phyloP scores from a whole-genome alignment of 2,888 invertebrate genomes.

The Suillia variegata region DNA sequence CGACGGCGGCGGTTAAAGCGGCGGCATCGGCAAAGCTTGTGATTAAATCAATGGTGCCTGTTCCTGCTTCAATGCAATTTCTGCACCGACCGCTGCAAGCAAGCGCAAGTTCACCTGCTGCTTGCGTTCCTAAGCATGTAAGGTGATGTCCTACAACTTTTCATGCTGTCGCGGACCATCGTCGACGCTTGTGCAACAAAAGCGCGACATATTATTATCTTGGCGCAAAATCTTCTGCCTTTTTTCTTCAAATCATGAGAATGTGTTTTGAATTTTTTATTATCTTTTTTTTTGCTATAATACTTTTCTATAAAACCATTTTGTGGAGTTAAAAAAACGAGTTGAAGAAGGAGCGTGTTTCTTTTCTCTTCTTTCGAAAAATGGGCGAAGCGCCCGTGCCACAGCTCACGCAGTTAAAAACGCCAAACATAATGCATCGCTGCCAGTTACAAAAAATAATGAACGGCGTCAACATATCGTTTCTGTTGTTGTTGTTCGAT shows the following conservation, averaged over 20 bases:
- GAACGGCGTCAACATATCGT: conserved; percentile 28
- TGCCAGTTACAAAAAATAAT: conserved; percentile 25
- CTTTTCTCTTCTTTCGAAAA: too few species aligned
- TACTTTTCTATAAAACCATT: too few species aligned
- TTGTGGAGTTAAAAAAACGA: too few species aligned
- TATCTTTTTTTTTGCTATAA: too few species aligned
- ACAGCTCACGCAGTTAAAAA: neutral
- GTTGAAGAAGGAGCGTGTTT: too few species aligned
- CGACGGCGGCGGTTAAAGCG: neutral
- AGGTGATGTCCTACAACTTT: too few species aligned
- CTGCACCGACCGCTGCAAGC: neutral
- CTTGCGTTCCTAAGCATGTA: neutral
- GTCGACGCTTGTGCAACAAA: neutral
- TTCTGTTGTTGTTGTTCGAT: conserved; percentile 11
- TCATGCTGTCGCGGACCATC: neutral
- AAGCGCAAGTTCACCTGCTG: conserved; percentile 3
- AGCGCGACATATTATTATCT: neutral
- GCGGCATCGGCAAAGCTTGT: conserved; percentile 12
- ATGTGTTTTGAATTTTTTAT: neutral
- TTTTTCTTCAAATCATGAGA: neutral
- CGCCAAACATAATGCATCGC: conserved; percentile 17
- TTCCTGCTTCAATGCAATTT: conserved; percentile 5
- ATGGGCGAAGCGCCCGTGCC: neutral
- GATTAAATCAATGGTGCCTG: conserved; percentile 26
- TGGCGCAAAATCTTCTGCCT: conserved; percentile 1